Base-by-base conservation (phyloP, 2,797 vertebrate genomes). In the Ctenochaetus hawaiiensis region DNA sequence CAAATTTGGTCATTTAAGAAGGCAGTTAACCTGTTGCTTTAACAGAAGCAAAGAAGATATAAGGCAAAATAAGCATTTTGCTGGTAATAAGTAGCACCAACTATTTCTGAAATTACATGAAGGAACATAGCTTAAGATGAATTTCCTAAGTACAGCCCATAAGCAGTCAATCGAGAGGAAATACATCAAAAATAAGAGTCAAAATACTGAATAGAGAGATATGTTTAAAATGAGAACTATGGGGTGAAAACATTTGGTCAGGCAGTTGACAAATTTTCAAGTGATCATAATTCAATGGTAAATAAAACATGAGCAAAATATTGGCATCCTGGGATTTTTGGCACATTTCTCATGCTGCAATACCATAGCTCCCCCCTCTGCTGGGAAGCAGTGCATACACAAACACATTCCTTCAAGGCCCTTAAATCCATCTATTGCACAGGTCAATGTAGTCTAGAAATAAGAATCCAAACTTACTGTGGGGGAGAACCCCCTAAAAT, bases 11-110 rank as follows among this genome's bases (percentile, higher is more conserved):
- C 90, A 68, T 87, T 89, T 81, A 80, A 84, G 75, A 83, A 91
- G 91, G 92, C 89, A 91, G 88, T 89, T 81, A 88, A 85, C 77
- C 80, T 87, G 87, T 90, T 87, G 86, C 89, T 86, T 84, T 62
- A 84, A 92, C 84, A 87, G 75, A 93, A 91, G 80, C 60, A 74
- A 72, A 81, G 62, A 51, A 81, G 74, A 80, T 57, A 83, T 88
- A 92, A 90, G 89, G 86, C 88, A 90, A 83, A 90, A 91, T 66
- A 92, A 87, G 84, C 83, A 82, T 79, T 88, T 88, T 90, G 90
- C 91, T 92, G 92, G 90, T 92, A 84, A 89, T 72, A 91, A 89
- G 71, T 93, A 94, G 93, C 93, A 94, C 93, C 92, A 81, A 94
- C 85, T 75, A 62, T 59, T 86, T 77, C 41, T 71, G 59, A 83